Evolutionary conservation across 1,140 invertebrate species (phyloP).

Genomic region (Cylas formicarius): DNA sequence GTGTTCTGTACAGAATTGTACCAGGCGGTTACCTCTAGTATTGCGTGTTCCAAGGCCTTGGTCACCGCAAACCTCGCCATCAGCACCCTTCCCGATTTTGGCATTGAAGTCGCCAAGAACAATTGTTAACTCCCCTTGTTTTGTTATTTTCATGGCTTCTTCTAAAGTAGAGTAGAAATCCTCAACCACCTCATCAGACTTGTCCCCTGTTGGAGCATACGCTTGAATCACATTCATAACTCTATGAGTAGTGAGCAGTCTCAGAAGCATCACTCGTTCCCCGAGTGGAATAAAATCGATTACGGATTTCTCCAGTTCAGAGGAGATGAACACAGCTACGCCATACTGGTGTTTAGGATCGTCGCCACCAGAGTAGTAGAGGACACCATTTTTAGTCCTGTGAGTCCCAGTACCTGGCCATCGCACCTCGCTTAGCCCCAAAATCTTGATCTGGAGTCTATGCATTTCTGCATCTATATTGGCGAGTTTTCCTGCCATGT

Average conservation of each 20-base stretch:
- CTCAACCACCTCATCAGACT: conserved; percentile 20
- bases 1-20: conserved; percentile 34
- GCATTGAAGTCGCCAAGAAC: conserved; percentile 31
- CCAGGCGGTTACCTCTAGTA: conserved; percentile 29
- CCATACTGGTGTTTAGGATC: conserved; percentile 17
- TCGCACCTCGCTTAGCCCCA: conserved; percentile 14
- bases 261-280: conserved; percentile 24
- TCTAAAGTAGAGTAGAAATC: conserved; percentile 22
- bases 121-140: conserved; percentile 24
- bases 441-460: conserved; percentile 14
- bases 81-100: conserved; percentile 20
- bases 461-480: conserved; percentile 19
- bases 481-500: conserved; percentile 11
- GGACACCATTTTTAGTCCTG: conserved; percentile 7
- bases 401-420: conserved; percentile 4
- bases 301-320: conserved; percentile 9
- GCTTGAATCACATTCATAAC: conserved; percentile 34
- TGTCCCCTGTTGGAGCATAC: conserved; percentile 31
- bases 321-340: conserved; percentile 16
- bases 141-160: conserved; percentile 17
- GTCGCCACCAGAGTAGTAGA: conserved; percentile 14
- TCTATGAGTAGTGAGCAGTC: conserved; percentile 19
- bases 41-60: conserved; percentile 33
- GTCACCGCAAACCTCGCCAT: conserved; percentile 1
- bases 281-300: conserved; percentile 8